phyloP scores from a whole-genome alignment of 2,888 invertebrate species.

The Salpingus planirostris region DNA sequence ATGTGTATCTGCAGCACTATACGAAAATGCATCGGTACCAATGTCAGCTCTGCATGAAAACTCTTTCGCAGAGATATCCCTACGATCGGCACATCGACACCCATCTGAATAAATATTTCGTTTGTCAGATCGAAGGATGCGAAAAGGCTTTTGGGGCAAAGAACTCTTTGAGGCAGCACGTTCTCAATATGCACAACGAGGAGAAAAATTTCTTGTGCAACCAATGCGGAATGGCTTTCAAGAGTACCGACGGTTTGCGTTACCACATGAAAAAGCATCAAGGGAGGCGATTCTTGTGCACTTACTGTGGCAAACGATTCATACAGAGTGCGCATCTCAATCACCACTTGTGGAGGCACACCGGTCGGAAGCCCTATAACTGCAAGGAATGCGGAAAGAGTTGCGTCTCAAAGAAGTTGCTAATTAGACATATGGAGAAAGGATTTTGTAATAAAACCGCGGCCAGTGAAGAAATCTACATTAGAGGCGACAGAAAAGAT shows the following conservation, averaged over 20 bases:
- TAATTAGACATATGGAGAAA: not conserved
- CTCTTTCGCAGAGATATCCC: not conserved
- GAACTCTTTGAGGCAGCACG: conserved; percentile 19
- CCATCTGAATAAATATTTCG: not conserved
- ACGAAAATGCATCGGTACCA: not conserved
- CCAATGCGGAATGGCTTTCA: conserved; percentile 21
- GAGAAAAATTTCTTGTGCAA: conserved; percentile 18
- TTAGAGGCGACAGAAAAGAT: no score
- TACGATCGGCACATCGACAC: not conserved
- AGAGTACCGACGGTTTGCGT: conserved; percentile 19
- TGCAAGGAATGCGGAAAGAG: conserved; percentile 25
- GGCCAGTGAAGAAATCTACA: no score
- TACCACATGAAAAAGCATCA: conserved; percentile 22
- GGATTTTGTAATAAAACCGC: no score
- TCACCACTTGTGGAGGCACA: conserved; percentile 26
- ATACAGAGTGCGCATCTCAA: conserved; percentile 23
- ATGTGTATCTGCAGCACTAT: no score
- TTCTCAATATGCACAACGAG: conserved; percentile 15
- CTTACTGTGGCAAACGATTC: conserved; percentile 21
- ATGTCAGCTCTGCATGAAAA: not conserved
- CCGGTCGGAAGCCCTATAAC: conserved; percentile 23
- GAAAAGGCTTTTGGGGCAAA: conserved; percentile 13
- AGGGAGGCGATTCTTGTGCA: conserved; percentile 19
- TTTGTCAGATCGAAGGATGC: not conserved
- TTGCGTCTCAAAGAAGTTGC: conserved; percentile 19